phyloP scores from a whole-genome alignment of 2,113 vertebrate species.

The Tachysurus fulvidraco region DNA sequence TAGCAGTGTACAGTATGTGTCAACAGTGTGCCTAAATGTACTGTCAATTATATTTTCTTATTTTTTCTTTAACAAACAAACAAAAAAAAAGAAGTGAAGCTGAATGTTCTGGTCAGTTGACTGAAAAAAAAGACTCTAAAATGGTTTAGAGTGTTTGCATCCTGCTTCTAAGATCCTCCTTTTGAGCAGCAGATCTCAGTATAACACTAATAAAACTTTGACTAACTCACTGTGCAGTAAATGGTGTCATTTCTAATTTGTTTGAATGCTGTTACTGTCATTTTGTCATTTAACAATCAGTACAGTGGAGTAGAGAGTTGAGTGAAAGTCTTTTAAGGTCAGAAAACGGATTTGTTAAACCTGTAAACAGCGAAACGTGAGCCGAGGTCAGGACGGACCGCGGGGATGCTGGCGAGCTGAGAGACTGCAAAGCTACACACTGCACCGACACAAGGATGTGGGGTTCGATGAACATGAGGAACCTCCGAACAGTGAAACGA shows the following conservation, averaged over 20 bases:
- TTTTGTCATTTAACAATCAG: neutral
- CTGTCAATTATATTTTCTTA: slow-evolving; percentile 85
- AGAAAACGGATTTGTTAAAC: too few relatives aligned
- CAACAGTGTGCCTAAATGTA: slow-evolving; percentile 96
- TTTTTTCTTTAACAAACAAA: slow-evolving; percentile 78
- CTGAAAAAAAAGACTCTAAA: slow-evolving; percentile 77
- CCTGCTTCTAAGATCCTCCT: slow-evolving; percentile 85
- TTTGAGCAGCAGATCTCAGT: slow-evolving; percentile 82
- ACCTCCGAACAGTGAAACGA: neutral
- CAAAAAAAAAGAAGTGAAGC: slow-evolving; percentile 72
- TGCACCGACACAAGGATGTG: neutral
- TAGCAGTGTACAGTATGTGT: slow-evolving; percentile 95
- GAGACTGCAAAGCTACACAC: neutral
- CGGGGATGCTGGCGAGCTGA: neutral
- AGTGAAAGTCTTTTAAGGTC: neutral
- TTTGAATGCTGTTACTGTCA: neutral
- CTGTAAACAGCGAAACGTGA: neutral
- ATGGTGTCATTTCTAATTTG: slow-evolving; percentile 2
- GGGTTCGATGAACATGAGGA: neutral
- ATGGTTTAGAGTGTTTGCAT: slow-evolving; percentile 77
- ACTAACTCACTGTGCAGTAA: slow-evolving; percentile 62
- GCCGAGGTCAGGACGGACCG: neutral
- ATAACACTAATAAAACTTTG: slow-evolving; percentile 98
- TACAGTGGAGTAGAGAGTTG: neutral
- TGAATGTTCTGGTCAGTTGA: slow-evolving; percentile 83